These are phyloP conservation scores for Neosilurus mollespiculum DNA, from an alignment of 2,797 vertebrate genomes.

Conservation along the genomic window DNA sequence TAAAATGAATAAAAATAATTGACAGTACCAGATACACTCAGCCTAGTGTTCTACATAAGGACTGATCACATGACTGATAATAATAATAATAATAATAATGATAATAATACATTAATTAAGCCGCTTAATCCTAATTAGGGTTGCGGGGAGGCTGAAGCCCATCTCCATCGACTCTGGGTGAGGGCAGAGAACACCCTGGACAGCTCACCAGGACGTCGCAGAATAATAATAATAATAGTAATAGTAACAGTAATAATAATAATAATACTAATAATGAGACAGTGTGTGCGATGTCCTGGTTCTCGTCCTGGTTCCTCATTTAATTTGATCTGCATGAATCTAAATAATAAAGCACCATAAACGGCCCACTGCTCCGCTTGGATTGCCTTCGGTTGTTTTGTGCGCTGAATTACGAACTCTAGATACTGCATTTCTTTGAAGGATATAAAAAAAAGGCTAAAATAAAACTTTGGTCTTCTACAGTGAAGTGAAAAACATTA, in stretches of 20 bases:
- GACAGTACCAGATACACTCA: not conserved
- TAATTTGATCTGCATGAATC: too few species aligned
- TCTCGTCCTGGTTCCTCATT: not conserved
- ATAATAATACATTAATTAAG: not conserved
- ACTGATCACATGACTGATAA: not conserved
- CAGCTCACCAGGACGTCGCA: too few species aligned
- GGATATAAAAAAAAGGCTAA: conserved; percentile 35
- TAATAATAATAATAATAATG: not conserved
- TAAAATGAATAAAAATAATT: not conserved
- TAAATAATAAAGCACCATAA: not conserved
- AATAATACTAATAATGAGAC: not conserved
- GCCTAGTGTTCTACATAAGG: not conserved
- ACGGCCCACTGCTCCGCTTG: not conserved
- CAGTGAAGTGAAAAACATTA: conserved; percentile 60
- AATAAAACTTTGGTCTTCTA: conserved; percentile 70
- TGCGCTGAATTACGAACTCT: not conserved
- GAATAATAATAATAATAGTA: not conserved
- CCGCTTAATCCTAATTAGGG: too few species aligned
- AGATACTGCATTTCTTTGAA: conserved; percentile 56
- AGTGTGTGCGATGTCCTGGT: not conserved
- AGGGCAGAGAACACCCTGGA: too few species aligned
- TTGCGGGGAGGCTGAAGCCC: too few species aligned
- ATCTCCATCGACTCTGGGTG: too few species aligned
- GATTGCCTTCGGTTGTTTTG: not conserved
- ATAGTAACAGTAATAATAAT: not conserved